A percentile compares a stretch with the other conserved stretches of the same genome.
Evolutionary conservation across 2,888 invertebrate species (phyloP).

Genomic region (Hedya salicella): DNA sequence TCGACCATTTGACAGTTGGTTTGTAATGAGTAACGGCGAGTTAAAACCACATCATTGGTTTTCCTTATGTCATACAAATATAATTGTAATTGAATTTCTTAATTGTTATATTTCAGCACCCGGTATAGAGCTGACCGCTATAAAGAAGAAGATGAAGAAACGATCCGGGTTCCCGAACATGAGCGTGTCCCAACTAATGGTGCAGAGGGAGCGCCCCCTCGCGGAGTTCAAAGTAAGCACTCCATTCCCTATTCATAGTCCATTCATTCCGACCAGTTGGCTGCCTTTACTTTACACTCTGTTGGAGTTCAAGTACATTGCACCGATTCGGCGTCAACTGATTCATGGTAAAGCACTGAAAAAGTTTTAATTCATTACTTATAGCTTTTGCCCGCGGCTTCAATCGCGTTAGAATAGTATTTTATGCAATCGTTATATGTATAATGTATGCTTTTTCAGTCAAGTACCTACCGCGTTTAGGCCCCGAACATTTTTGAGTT

Average conservation of each 20-base stretch:
- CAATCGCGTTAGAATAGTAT: no score
- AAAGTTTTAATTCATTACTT: not conserved
- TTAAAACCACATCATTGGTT: no score
- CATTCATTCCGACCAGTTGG: conserved; percentile 43
- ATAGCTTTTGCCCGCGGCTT: not conserved
- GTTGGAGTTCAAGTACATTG: not conserved
- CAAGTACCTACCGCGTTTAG: no score
- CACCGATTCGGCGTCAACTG: no score
- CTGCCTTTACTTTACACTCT: conserved; percentile 21
- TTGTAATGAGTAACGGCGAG: no score
- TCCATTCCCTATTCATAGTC: conserved; percentile 33
- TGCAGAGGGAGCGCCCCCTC: conserved; percentile 86
- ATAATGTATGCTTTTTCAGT: no score
- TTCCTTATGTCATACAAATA: no score
- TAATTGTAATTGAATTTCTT: not conserved
- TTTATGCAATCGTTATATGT: no score
- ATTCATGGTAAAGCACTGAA: no score
- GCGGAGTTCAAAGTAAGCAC: conserved; percentile 79
- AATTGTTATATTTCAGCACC: conserved; percentile 57
- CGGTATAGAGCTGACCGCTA: conserved; percentile 73
- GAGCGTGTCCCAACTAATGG: conserved; percentile 87
- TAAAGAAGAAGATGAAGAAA: conserved; percentile 88
- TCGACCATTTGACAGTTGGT: no score
- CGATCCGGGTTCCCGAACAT: conserved; percentile 85
- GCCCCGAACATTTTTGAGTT: no score